Conservation (phyloP, 2,888 invertebrate species). For the Drosophila kanekoi region DNA sequence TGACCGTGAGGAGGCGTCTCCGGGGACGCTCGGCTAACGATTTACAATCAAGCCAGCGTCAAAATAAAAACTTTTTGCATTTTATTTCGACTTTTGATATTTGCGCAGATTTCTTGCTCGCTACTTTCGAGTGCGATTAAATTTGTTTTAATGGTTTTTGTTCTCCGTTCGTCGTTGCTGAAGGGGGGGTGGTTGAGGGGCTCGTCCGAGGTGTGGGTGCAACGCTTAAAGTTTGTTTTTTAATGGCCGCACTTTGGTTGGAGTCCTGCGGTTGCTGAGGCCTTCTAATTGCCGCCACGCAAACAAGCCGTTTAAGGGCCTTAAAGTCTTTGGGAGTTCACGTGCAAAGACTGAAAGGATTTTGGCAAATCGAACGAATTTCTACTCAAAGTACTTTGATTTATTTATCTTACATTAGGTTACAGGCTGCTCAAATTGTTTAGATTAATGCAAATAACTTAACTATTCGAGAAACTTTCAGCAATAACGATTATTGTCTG, state of each 20-base stretch:
- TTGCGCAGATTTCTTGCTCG: constrained; percentile 67
- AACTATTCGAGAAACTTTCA: no score
- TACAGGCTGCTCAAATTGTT: not conserved
- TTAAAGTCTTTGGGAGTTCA: constrained; percentile 19
- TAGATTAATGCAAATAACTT: not conserved
- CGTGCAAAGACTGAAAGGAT: not conserved
- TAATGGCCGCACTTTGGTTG: constrained; percentile 64
- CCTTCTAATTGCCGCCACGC: constrained; percentile 49
- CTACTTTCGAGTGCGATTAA: constrained; percentile 84
- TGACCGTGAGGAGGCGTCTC: constrained; percentile 54
- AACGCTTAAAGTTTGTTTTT: constrained; percentile 70
- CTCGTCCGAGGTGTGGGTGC: constrained; percentile 17
- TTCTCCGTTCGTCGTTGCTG: constrained; percentile 22
- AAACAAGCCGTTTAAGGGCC: constrained; percentile 29
- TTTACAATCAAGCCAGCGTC: constrained; percentile 80
- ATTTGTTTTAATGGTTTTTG: constrained; percentile 85
- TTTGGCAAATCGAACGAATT: not conserved
- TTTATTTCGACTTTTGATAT: constrained; percentile 78
- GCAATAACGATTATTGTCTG: no score
- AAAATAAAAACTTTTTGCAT: constrained; percentile 78
- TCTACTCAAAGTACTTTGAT: not conserved
- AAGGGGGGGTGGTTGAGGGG: not conserved
- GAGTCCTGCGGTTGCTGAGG: constrained; percentile 41
- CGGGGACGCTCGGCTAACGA: constrained; percentile 73
- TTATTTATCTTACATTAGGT: not conserved